These are phyloP conservation scores for Caracal caracal DNA, from an alignment of 2,113 vertebrate species.

Conservation along the genomic window DNA sequence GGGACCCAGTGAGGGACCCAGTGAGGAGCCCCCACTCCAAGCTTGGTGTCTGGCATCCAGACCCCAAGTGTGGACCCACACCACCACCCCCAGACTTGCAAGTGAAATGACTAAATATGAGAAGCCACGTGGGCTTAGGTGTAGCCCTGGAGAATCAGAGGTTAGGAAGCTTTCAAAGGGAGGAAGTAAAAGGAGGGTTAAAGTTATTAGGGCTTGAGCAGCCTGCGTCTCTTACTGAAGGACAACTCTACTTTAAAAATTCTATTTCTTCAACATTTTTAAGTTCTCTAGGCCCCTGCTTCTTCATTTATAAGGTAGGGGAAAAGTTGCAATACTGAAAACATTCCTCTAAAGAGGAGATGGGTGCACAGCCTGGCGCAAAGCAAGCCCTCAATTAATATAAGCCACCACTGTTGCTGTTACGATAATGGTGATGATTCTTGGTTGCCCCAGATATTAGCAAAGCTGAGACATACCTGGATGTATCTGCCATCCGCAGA, in stretches of 20 bases:
- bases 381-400: neutral
- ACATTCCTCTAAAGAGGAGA: neutral
- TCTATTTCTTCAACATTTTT: neutral
- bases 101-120: neutral
- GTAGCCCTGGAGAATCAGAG: neutral
- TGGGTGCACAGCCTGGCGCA: neutral
- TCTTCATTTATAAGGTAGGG: neutral
- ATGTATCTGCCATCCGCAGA: constrained; percentile 96
- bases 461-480: constrained; percentile 86
- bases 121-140: neutral
- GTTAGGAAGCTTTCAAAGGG: neutral
- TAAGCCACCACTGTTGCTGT: neutral
- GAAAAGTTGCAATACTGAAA: neutral
- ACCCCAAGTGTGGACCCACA: neutral
- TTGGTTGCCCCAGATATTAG: neutral
- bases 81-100: neutral
- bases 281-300: constrained; percentile 12
- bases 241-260: neutral
- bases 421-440: neutral
- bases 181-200: neutral
- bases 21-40: neutral
- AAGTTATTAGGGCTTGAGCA: neutral
- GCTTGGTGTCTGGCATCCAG: neutral
- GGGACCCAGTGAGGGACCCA: neutral
- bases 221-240: neutral